phyloP scores from a whole-genome alignment of 2,113 vertebrate species.

The Hyperoodon ampullatus region DNA sequence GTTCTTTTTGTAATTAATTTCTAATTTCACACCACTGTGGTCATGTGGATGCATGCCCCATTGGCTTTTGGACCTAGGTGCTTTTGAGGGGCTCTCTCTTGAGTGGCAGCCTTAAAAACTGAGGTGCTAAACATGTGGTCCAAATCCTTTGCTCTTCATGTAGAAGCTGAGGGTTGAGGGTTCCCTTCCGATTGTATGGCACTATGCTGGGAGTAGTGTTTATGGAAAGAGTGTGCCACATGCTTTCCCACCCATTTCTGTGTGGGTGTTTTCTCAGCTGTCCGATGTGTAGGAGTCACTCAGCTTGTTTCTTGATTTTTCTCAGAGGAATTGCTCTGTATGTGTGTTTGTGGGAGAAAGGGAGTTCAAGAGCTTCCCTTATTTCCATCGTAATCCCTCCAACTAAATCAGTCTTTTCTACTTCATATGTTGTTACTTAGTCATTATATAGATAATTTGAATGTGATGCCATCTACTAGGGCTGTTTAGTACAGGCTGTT shows the following conservation, averaged over 20 bases:
- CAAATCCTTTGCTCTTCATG: neutral
- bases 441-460: neutral
- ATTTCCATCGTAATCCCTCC: neutral
- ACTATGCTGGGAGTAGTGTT: neutral
- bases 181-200: neutral
- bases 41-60: neutral
- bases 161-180: neutral
- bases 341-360: neutral
- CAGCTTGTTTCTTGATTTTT: neutral
- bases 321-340: neutral
- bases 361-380: neutral
- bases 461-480: neutral
- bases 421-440: neutral
- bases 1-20: neutral
- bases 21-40: neutral
- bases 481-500: neutral
- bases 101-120: neutral
- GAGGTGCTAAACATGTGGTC: neutral
- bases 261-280: neutral
- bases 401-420: constrained; percentile 1
- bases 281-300: neutral
- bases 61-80: neutral
- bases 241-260: neutral
- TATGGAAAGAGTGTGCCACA: neutral
- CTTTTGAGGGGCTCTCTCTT: neutral